Conservation (phyloP, 2,888 invertebrate species). For the Caenorhabditis zanzibari region DNA sequence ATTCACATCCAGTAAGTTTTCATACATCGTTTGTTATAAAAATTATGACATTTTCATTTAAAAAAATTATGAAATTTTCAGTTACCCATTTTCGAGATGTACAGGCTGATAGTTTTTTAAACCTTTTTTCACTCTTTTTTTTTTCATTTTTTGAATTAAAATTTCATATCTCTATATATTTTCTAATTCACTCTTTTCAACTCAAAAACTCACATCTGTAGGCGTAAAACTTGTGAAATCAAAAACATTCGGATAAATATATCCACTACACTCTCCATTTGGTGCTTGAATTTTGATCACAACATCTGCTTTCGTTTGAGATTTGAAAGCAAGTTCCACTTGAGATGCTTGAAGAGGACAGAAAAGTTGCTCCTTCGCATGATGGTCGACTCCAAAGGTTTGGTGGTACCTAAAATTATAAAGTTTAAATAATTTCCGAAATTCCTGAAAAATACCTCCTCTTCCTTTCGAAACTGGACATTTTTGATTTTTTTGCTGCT, state of each 20-base stretch:
- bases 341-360: slow-evolving; percentile 73
- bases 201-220: slow-evolving; percentile 52
- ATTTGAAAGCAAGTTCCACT: slow-evolving; percentile 65
- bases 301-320: slow-evolving; percentile 57
- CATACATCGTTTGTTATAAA: no score
- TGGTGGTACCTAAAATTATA: slow-evolving; percentile 62
- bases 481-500: slow-evolving; percentile 29
- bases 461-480: slow-evolving; percentile 69
- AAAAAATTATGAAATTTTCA: no score
- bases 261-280: slow-evolving; percentile 69
- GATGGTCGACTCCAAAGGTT: slow-evolving; percentile 65
- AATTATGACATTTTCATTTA: no score
- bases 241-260: slow-evolving; percentile 60
- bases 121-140: no score
- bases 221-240: slow-evolving; percentile 62
- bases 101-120: no score
- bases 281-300: slow-evolving; percentile 69
- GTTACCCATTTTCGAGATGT: no score
- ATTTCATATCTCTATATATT: no score
- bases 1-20: no score
- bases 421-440: not conserved
- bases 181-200: no score
- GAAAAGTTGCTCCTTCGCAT: slow-evolving; percentile 69
- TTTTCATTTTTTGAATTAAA: not conserved
- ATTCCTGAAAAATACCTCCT: slow-evolving; percentile 41